Base-by-base conservation (phyloP, 2,888 invertebrate genomes). In the Callyntrura guangdongensis region DNA sequence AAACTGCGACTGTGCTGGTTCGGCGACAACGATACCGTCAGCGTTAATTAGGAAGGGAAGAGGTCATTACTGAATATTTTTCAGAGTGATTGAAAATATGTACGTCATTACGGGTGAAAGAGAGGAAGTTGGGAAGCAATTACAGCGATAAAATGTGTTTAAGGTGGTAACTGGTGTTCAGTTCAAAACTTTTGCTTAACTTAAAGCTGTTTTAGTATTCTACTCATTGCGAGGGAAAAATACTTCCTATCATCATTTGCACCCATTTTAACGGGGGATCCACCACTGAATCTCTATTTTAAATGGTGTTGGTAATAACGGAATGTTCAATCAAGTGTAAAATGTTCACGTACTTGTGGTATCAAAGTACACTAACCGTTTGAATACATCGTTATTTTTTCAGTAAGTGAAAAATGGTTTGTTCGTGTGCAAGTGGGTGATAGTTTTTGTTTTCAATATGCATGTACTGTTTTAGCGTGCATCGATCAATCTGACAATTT, bases 61-160 rank as follows among this genome's bases (percentile, higher is more conserved):
- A 69, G 69, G 25, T 81, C 79, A 81, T 81, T 81, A 81, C n/a
- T 81, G 53, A 77, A 77, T 47, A 74, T 74, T 69, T 47, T 77
- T 20, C 12, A n/a, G 49, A 12, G 77, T 4, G 53, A 25, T 49
- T 77, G 9, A 11, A 36, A 11, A 36, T 36, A 49, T 59, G 27
- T 36, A 5, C 36, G 25, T 81, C 79, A 81, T 81, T 59, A 81
- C n/a, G 14, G 17, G 27, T 56, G 22, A 36, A 59, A 59, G 79
- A 17, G 59, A 81, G 79, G 59, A 81, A 81, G 79, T 81, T 81
- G 56, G n/a, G 17, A 74, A 17, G 36, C 3, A 61, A 17, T 61
- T 61, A 17, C 9, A 25, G 17, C 1, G 17, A 20, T 8, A 20
- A 45, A 14, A 47, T 74, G 49, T 11, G 47, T 5, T 72, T 74